These are phyloP conservation scores for Crypturellus tataupa DNA, from an alignment of 2,797 vertebrate species.

Conservation along the genomic window DNA sequence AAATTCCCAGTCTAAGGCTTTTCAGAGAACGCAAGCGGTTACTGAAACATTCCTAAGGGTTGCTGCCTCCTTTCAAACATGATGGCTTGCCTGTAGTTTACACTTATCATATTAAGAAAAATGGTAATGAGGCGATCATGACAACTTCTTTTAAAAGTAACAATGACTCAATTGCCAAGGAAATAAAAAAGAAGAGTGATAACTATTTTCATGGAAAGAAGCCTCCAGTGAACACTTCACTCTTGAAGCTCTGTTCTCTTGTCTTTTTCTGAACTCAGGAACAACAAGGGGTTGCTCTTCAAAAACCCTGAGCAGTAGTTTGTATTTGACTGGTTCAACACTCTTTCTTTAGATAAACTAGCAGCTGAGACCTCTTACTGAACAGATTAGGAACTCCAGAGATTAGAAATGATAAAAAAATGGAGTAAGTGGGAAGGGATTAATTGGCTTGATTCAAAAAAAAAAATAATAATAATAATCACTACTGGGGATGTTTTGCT, in stretches of 20 bases:
- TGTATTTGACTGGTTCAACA: constrained; percentile 31
- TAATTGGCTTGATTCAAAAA: background rate
- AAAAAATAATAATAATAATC: background rate
- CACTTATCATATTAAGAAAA: constrained; percentile 78
- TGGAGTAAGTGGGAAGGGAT: background rate
- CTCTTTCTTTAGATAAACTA: constrained; percentile 54
- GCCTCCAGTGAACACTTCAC: constrained; percentile 46
- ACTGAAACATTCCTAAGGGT: constrained; percentile 55
- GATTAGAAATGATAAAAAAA: constrained; percentile 9
- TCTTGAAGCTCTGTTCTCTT: constrained; percentile 25
- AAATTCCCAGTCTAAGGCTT: constrained; percentile 53
- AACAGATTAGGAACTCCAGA: constrained; percentile 5
- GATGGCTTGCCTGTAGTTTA: constrained; percentile 67
- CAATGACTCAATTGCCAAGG: constrained; percentile 61
- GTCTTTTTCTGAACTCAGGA: constrained; percentile 46
- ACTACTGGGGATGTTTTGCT: background rate
- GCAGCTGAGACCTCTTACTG: constrained; percentile 24
- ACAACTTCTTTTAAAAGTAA: constrained; percentile 73
- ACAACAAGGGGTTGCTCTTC: constrained; percentile 41
- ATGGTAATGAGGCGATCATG: constrained; percentile 76
- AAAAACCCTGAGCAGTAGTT: constrained; percentile 46
- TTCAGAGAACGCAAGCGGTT: constrained; percentile 52
- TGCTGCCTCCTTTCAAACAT: constrained; percentile 67
- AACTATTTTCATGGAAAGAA: constrained; percentile 74
- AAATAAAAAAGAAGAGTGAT: constrained; percentile 57